Evolutionary conservation across 1,140 invertebrate species (phyloP).

Genomic region (Leptinotarsa undecemlineata): DNA sequence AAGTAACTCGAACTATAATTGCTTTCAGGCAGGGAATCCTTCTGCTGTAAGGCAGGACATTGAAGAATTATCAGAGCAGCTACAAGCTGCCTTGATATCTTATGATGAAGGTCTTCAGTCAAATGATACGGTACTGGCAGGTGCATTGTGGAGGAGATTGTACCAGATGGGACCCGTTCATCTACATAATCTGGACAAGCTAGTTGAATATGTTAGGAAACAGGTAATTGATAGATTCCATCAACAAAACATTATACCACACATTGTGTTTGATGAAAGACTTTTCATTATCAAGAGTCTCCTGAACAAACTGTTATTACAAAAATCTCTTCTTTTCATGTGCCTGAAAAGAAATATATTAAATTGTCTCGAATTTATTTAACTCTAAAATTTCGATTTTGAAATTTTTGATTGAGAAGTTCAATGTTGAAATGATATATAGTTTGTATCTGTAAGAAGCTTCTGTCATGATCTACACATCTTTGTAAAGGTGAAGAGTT

Average conservation of each 20-base stretch:
- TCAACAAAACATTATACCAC: background rate
- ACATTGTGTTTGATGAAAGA: too few relatives aligned
- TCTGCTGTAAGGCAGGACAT: conserved; percentile 63
- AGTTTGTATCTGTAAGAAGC: too few relatives aligned
- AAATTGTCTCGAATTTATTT: too few relatives aligned
- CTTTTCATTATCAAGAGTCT: too few relatives aligned
- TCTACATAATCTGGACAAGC: conserved; percentile 65
- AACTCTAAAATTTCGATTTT: too few relatives aligned
- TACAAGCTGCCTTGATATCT: conserved; percentile 80
- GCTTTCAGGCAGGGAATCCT: conserved; percentile 60
- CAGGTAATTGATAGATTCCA: conserved; percentile 59
- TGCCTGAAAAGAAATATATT: too few relatives aligned
- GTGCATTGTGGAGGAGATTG: conserved; percentile 82
- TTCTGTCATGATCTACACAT: too few relatives aligned
- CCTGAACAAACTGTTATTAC: too few relatives aligned
- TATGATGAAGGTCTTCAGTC: conserved; percentile 83
- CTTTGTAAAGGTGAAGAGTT: too few relatives aligned
- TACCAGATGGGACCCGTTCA: conserved; percentile 67
- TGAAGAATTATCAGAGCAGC: conserved; percentile 70
- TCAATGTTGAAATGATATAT: too few relatives aligned
- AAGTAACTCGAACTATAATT: background rate
- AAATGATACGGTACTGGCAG: conserved; percentile 74
- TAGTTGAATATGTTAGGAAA: conserved; percentile 73
- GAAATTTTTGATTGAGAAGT: too few relatives aligned
- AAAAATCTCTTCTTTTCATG: too few relatives aligned